Base-by-base conservation (phyloP, 2,888 invertebrate species). In the Synanthedon tipuliformis region DNA sequence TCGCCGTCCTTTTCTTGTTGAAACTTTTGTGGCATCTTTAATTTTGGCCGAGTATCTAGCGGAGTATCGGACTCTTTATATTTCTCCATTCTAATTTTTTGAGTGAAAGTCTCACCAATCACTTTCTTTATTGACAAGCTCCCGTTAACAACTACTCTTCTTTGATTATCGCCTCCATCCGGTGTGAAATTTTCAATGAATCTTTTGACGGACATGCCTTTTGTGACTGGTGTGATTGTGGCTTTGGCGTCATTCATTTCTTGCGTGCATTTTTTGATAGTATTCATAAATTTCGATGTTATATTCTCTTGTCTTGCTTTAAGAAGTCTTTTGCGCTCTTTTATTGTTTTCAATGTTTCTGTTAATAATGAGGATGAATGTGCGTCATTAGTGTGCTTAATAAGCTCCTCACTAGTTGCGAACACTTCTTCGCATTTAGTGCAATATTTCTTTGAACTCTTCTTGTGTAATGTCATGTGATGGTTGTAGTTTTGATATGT, bases 101-200 rank as follows among this genome's bases (percentile, higher is more conserved):
- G 63, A 40, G 64, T 41, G 52, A 51, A 67, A 0, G 48, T 40
- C 0, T 55, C 51, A 1, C 56, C 55, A 0, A 41, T 40, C 1
- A 70, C 61, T 2, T 57, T 13, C 52, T 63, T 76, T 0, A 82
- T 55, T 0, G 65, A 63, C 0, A 80, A 60, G 0, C 55, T 52
- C 1, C 58, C 56, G 0, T 60, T 52, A 0, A 65, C 52, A 2
- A 0, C 57, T 3, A 3, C 61, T 55, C 48, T 60, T 62, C 11
- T 64, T 68, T 1, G 59, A 0, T 50, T 15, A 3, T 68, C 66
- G 2, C 56, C 66, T 0, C 5, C 53, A 4, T 82, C 82, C 0
- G 86, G 86, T 0, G 66, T 73, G 50, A 86, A 86, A 18, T 67
- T 81, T 56, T 85, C 84, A 1, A 84, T 67, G 41, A 82, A 86